Conservation (phyloP, 2,888 invertebrate species). For the Rotaria socialis region DNA sequence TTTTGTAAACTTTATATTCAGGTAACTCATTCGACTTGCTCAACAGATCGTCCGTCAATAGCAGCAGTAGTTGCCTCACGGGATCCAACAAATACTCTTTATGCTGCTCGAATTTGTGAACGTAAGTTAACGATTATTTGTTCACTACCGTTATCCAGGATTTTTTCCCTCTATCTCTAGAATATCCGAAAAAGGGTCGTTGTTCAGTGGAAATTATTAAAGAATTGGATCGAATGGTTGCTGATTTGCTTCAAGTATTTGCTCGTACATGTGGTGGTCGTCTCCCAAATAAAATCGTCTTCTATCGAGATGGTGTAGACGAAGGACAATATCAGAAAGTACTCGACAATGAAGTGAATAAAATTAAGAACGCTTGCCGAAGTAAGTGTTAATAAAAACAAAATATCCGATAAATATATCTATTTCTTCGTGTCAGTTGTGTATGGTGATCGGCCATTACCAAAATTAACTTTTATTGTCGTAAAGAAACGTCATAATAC, state of each 20-base stretch:
- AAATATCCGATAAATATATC: not conserved
- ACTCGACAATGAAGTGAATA: not conserved
- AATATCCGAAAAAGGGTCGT: slow-evolving; percentile 22
- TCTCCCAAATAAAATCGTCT: slow-evolving; percentile 15
- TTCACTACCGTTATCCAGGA: too few relatives aligned
- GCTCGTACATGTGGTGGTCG: slow-evolving; percentile 1
- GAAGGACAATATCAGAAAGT: slow-evolving; percentile 33
- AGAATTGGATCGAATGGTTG: slow-evolving; percentile 16
- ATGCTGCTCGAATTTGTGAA: slow-evolving; percentile 19
- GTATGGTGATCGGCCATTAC: not conserved
- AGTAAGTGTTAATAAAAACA: not conserved
- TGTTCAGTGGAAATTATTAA: slow-evolving; percentile 19
- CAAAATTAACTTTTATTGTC: slow-evolving; percentile 2
- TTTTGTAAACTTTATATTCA: not conserved
- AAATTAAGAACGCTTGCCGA: slow-evolving; percentile 7
- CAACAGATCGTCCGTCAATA: slow-evolving; percentile 22
- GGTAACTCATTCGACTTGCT: slow-evolving; percentile 32
- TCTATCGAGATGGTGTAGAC: slow-evolving; percentile 35
- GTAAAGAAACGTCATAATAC: slow-evolving; percentile 31
- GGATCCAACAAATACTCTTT: slow-evolving; percentile 30
- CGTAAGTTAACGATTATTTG: not conserved
- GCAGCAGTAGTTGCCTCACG: slow-evolving; percentile 27
- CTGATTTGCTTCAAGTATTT: not conserved
- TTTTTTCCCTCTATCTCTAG: not conserved
- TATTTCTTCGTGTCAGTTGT: not conserved